A percentile compares a stretch with the other conserved stretches of the same genome.
Evolutionary conservation across 1,140 invertebrate species (phyloP).

Genomic region (Drosophila miranda): DNA sequence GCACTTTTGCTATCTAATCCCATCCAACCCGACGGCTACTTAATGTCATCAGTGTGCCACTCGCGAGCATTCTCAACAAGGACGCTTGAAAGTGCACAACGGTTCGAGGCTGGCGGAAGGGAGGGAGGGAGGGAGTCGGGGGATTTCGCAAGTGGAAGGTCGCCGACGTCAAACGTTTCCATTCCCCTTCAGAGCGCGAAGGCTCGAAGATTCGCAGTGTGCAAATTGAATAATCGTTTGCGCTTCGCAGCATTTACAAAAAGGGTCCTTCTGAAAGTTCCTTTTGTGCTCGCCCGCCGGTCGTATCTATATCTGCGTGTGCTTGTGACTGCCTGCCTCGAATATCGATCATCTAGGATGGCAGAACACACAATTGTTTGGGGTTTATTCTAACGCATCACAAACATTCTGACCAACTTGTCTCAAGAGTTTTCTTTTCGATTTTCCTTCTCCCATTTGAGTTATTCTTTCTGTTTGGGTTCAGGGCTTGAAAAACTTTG

Average conservation of each 20-base stretch:
- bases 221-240: slow-evolving; percentile 80
- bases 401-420: slow-evolving; percentile 50
- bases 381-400: slow-evolving; percentile 44
- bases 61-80: slow-evolving; percentile 69
- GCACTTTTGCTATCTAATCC: slow-evolving; percentile 78
- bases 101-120: slow-evolving; percentile 9
- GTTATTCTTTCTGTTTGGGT: slow-evolving; percentile 18
- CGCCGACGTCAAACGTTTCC: slow-evolving; percentile 40
- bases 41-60: slow-evolving; percentile 75
- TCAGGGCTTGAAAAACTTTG: slow-evolving; percentile 57
- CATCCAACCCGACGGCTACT: slow-evolving; percentile 75
- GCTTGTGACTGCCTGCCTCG: slow-evolving; percentile 31
- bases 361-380: slow-evolving; percentile 42
- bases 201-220: slow-evolving; percentile 32
- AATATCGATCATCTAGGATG: slow-evolving; percentile 61
- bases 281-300: slow-evolving; percentile 27
- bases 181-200: slow-evolving; percentile 2
- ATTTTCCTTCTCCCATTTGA: slow-evolving; percentile 18
- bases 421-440: slow-evolving; percentile 33
- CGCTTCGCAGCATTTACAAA: slow-evolving; percentile 65
- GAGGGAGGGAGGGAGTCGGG: not conserved
- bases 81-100: slow-evolving; percentile 67
- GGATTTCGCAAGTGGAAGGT: not conserved
- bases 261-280: slow-evolving; percentile 73
- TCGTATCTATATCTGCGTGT: not conserved